Base-by-base conservation (phyloP, 2,888 invertebrate species). In the Gastrophysa polygoni region DNA sequence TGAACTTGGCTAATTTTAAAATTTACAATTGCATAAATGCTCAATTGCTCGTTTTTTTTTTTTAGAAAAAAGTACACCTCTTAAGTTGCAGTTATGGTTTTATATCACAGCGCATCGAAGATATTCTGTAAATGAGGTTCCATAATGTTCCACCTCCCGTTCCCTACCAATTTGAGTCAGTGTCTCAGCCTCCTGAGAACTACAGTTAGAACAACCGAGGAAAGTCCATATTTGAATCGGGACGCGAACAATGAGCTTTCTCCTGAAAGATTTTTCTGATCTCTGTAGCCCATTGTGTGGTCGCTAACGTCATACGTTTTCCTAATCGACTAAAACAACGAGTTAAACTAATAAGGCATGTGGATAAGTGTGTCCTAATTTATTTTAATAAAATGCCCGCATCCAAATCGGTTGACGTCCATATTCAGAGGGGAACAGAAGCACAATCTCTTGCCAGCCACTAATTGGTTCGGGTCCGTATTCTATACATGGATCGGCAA, bases 321-420 rank as follows among this genome's bases (percentile, higher is more conserved):
- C 34, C 38, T 38, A 52, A 52, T 32, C 38, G 38, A 14, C 34
- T 38, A n/a, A 52, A 52, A 38, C 52, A 52, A 14, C 34, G 20
- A 18, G 58, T 63, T 47, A 47, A 60, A 60, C 63, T 56, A 60
- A 63, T 63, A 63, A 52, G 59, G 59, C 47, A 52, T 59, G 49
- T 48, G 52, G 52, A 57, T 34, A 48, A 32, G 55, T 16, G 51
- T 57, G 64, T 57, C 64, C 64, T 61, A 64, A 64, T 64, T 64
- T 57, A 58, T 61, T 58, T 38, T 49, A 58, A 62, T 62, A 58
- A 64, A 64, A 61, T 55, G 20, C 58, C 64, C 55, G 61, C 64
- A 61, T 64, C 64, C 55, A 60, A 64, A 64, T 64, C 58, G 56
- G 64, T 58, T 59, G 43, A 43, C 20, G 34, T 21, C 64, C 59